A percentile compares a stretch with the other conserved stretches of the same genome.
phyloP scores from a whole-genome alignment of 2,113 vertebrate genomes.

The cat (Felis catus) region DNA sequence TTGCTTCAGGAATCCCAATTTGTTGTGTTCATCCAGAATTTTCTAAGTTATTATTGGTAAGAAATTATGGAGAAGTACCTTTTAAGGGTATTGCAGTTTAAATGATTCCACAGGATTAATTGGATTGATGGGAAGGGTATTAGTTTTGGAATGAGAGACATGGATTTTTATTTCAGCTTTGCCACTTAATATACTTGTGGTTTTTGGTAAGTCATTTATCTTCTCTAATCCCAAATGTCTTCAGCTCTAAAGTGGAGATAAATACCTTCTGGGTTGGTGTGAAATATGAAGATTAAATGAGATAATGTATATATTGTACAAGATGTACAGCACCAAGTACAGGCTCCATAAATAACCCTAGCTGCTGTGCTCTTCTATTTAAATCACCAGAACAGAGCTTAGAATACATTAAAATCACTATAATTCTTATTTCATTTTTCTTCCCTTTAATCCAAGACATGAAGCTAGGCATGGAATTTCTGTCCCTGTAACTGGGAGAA shows the following conservation, averaged over 20 bases:
- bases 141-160: neutral
- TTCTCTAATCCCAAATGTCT: neutral
- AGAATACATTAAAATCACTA: slow-evolving; percentile 15
- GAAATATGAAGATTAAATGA: slow-evolving; percentile 11
- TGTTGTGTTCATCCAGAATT: neutral
- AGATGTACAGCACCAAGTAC: neutral
- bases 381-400: slow-evolving; percentile 26
- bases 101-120: neutral
- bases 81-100: neutral
- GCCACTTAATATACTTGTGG: neutral
- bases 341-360: neutral
- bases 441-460: slow-evolving; percentile 13
- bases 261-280: neutral
- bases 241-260: slow-evolving; percentile 6
- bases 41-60: neutral
- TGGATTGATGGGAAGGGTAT: neutral
- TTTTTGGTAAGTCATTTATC: neutral
- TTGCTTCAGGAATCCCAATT: neutral
- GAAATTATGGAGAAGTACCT: neutral
- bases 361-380: neutral
- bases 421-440: neutral
- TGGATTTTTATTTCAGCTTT: neutral
- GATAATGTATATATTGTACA: slow-evolving; percentile 1
- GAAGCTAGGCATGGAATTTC: neutral
- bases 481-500: neutral